Conservation (phyloP, 1,140 invertebrate species). For the Hycleus cichorii region DNA sequence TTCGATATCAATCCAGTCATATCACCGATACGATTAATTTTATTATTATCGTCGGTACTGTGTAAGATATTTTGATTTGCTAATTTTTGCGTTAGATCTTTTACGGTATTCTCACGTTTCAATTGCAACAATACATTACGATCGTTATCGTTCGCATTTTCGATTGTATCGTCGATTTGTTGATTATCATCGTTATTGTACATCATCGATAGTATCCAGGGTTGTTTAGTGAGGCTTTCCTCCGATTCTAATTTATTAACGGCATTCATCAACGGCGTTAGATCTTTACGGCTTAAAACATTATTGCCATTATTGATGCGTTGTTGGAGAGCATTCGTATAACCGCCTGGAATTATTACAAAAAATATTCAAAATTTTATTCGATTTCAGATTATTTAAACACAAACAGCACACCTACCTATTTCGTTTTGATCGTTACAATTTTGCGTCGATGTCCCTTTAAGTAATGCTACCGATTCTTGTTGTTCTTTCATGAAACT, state of each 20-base stretch:
- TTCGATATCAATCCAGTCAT: slow-evolving; percentile 86
- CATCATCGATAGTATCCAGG: slow-evolving; percentile 48
- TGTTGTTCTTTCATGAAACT: slow-evolving; percentile 73
- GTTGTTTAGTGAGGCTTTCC: slow-evolving; percentile 48
- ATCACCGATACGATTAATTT: slow-evolving; percentile 60
- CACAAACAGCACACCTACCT: slow-evolving; percentile 23
- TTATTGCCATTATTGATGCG: slow-evolving; percentile 48
- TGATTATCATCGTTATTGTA: slow-evolving; percentile 47
- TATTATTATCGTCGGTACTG: slow-evolving; percentile 47
- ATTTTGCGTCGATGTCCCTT: slow-evolving; percentile 38
- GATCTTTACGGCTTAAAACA: slow-evolving; percentile 47
- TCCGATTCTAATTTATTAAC: slow-evolving; percentile 52
- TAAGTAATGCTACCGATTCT: slow-evolving; percentile 48
- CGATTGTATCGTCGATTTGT: slow-evolving; percentile 44
- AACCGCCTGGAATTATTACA: slow-evolving; percentile 42
- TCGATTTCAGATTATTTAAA: no score
- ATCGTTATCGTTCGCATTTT: slow-evolving; percentile 51
- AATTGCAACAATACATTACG: slow-evolving; percentile 53
- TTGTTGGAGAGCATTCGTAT: slow-evolving; percentile 50
- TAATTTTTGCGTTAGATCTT: slow-evolving; percentile 79
- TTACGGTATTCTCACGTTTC: slow-evolving; percentile 71
- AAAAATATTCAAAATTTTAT: neutral
- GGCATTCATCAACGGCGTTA: slow-evolving; percentile 50
- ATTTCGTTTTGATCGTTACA: slow-evolving; percentile 45
- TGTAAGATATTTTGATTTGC: slow-evolving; percentile 57